Base-by-base conservation (phyloP, 2,113 vertebrate genomes). In the Notechis scutatus region DNA sequence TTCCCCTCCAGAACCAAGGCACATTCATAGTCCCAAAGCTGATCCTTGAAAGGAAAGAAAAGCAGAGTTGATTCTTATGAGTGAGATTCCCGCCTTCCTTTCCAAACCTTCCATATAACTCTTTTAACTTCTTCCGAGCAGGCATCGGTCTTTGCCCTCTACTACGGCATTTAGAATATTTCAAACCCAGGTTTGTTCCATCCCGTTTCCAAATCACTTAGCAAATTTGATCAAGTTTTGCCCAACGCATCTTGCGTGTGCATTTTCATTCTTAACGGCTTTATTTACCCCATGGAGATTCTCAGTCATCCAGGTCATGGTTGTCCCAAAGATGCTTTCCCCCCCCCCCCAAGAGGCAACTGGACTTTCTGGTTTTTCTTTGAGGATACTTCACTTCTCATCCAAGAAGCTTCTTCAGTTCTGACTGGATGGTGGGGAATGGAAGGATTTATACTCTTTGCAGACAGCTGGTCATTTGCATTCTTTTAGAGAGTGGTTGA, bases 1-100 rank as follows among this genome's bases (percentile, higher is more conserved):
- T 95, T 98, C 1, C 98, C 99, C 92, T 99, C 99, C 85, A 99
- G 98, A 89, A 98, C 97, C 96, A 99, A 93, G 92, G 99, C 98
- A 95, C 99, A 99, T 94, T 99, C 98, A 3, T 98, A 98, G 90
- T 98, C 98, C 97, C 98, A 96, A 2, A 98, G 98, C 14, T 97
- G 93, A 86, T 99, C 99, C 99, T 99, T 95, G n/a, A 95, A 90
- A 61, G 39, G 81, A 91, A 95, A 90, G 47, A 94, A 50, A 54
- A 12, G 23, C 20, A 87, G 74, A n/a, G n/a, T n/a, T 90, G 45
- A 54, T 12, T 85, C 45, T 89, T 90, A 20, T 0, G 20, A n/a
- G 50, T 4, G 7, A 26, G 1, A 50, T 10, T 34, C 93, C 88
- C 42, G 90, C 47, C 87, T 42, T 88, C 34, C 15, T 81, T 34